Percentiles rank a stretch among this genome's conserved stretches.
phyloP scores from a whole-genome alignment of 2,797 vertebrate species.

The Myripristis murdjan region DNA sequence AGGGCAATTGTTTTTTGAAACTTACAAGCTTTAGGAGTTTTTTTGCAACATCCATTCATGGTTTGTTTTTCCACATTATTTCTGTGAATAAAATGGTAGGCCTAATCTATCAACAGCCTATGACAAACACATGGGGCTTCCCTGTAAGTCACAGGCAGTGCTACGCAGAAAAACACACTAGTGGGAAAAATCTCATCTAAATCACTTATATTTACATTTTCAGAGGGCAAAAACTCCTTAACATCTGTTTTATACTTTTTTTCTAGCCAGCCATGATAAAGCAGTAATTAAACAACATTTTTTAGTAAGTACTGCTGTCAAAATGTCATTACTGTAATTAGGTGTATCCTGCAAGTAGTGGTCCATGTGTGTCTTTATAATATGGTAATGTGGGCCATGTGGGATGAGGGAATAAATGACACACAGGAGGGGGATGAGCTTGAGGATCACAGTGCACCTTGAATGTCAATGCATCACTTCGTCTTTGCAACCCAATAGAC shows the following conservation, averaged over 20 bases:
- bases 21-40: too few species aligned
- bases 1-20: too few species aligned
- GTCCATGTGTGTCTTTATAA: background rate
- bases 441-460: slow-evolving; percentile 3
- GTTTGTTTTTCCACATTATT: slow-evolving; percentile 5
- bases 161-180: background rate
- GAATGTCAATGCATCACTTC: slow-evolving; percentile 12
- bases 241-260: too few species aligned
- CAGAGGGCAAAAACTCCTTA: background rate
- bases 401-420: slow-evolving; percentile 27
- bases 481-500: background rate
- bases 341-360: background rate
- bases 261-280: too few species aligned
- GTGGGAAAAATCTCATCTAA: background rate
- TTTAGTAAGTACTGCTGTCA: background rate
- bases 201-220: background rate
- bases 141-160: background rate
- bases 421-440: background rate
- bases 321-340: background rate
- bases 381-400: background rate
- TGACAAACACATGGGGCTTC: background rate
- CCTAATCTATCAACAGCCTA: background rate
- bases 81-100: background rate
- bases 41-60: background rate
- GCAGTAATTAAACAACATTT: too few species aligned